phyloP scores from a whole-genome alignment of 2,113 vertebrate genomes.

The Forbesichthys agassizii region DNA sequence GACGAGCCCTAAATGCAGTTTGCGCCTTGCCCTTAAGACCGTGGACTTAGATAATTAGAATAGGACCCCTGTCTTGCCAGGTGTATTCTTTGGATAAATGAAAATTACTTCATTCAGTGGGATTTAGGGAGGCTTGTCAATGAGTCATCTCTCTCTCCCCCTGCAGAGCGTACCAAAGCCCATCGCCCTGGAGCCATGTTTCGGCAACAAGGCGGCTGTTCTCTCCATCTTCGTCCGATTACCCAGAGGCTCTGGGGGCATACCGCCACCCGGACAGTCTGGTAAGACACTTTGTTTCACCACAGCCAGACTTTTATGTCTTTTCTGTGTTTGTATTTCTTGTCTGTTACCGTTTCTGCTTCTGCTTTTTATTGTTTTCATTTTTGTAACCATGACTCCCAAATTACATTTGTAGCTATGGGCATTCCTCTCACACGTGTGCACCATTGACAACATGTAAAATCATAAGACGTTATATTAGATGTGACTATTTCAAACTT shows the following conservation, averaged over 20 bases:
- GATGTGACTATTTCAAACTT: not conserved
- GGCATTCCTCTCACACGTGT: too few relatives aligned
- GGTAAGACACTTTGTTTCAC: constrained; percentile 72
- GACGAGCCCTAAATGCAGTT: too few relatives aligned
- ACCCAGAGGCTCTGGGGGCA: constrained; percentile 90
- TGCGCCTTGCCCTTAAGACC: too few relatives aligned
- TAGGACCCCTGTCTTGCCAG: too few relatives aligned
- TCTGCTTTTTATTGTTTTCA: not conserved
- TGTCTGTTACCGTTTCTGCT: not conserved
- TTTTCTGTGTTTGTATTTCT: not conserved
- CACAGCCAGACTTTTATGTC: not conserved
- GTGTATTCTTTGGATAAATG: too few relatives aligned
- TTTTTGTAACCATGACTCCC: not conserved
- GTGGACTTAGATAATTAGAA: too few relatives aligned
- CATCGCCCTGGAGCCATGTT: constrained; percentile 97
- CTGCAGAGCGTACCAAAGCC: constrained; percentile 92
- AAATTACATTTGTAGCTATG: too few relatives aligned
- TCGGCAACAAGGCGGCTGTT: constrained; percentile 95
- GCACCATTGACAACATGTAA: not conserved
- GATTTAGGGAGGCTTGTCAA: constrained; percentile 29
- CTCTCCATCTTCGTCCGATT: constrained; percentile 97
- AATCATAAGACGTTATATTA: too few relatives aligned
- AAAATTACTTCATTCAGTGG: constrained; percentile 15
- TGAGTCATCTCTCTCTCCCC: constrained; percentile 17
- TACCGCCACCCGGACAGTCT: constrained; percentile 96